phyloP scores from a whole-genome alignment of 2,888 invertebrate species.

The Ichneumon xanthorius region DNA sequence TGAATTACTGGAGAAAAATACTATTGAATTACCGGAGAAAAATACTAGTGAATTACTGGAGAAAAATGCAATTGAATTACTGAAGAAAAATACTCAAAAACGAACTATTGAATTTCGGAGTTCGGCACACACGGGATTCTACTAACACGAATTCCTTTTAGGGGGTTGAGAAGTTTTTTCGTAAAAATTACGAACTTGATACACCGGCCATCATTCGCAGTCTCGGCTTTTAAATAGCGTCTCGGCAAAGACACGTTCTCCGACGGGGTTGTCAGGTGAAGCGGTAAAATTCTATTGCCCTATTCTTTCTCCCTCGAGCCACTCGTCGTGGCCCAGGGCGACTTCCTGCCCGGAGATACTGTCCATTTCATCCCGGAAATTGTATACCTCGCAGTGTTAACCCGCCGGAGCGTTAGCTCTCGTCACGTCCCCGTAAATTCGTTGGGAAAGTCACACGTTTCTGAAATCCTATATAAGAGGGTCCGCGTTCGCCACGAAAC shows the following conservation, averaged over 20 bases:
- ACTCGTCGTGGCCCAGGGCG: slow-evolving; percentile 5
- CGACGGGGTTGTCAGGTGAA: neutral
- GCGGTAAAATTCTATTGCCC: slow-evolving; percentile 31
- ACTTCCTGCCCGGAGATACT: slow-evolving; percentile 58
- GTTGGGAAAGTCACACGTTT: slow-evolving; percentile 29
- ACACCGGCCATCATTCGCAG: neutral
- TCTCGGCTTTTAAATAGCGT: slow-evolving; percentile 12
- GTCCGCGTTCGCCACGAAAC: neutral
- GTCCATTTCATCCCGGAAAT: slow-evolving; percentile 60
- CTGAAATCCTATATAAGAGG: neutral
- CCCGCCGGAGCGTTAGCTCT: slow-evolving; percentile 43
- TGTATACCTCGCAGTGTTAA: slow-evolving; percentile 57
- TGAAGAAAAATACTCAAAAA: no score
- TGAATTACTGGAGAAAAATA: no score
- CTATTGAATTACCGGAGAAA: no score
- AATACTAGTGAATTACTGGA: no score
- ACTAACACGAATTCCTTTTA: no score
- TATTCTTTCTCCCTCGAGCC: slow-evolving; percentile 18
- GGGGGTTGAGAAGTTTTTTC: no score
- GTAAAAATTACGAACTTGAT: no score
- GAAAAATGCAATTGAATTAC: no score
- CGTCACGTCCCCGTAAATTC: slow-evolving; percentile 59
- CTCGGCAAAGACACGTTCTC: slow-evolving; percentile 10
- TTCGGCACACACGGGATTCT: no score
- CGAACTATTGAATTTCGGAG: no score